phyloP scores from a whole-genome alignment of 2,888 invertebrate genomes.

The Keiferia lycopersicella region DNA sequence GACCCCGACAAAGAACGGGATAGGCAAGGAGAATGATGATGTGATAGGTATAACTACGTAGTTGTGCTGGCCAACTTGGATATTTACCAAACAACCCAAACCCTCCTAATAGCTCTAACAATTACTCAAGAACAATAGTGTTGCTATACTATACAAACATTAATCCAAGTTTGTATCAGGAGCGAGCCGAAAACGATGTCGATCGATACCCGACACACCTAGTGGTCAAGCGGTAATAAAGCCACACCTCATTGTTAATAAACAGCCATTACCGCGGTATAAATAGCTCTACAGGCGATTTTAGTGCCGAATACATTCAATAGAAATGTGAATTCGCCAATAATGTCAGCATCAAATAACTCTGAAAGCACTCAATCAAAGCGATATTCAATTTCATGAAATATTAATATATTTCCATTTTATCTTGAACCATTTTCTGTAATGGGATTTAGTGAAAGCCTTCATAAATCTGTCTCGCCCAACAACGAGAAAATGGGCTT shows the following conservation, averaged over 20 bases:
- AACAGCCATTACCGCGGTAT: slow-evolving; percentile 55
- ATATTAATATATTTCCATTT: slow-evolving; percentile 15
- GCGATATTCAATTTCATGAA: not conserved
- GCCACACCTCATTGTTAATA: slow-evolving; percentile 63
- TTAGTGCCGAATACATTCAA: not conserved
- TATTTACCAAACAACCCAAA: slow-evolving; percentile 7
- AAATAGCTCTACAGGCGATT: slow-evolving; percentile 36
- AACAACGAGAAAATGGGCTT: slow-evolving; percentile 24
- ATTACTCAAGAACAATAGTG: not conserved
- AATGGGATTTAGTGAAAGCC: slow-evolving; percentile 22
- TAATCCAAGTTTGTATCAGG: slow-evolving; percentile 7
- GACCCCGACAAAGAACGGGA: no score
- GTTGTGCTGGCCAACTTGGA: not conserved
- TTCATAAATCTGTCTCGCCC: slow-evolving; percentile 23
- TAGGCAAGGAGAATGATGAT: no score
- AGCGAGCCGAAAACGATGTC: slow-evolving; percentile 36
- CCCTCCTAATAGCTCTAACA: not conserved
- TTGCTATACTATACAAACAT: slow-evolving; percentile 2
- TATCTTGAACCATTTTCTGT: slow-evolving; percentile 23
- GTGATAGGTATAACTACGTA: no score
- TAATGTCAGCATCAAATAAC: not conserved
- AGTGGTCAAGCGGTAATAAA: slow-evolving; percentile 57
- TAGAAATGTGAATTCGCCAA: not conserved
- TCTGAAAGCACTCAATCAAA: not conserved
- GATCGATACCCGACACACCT: slow-evolving; percentile 63